A percentile compares a stretch with the other conserved stretches of the same genome.
Conservation (phyloP, 2,113 vertebrate species). For the Tachuris rubrigastra region DNA sequence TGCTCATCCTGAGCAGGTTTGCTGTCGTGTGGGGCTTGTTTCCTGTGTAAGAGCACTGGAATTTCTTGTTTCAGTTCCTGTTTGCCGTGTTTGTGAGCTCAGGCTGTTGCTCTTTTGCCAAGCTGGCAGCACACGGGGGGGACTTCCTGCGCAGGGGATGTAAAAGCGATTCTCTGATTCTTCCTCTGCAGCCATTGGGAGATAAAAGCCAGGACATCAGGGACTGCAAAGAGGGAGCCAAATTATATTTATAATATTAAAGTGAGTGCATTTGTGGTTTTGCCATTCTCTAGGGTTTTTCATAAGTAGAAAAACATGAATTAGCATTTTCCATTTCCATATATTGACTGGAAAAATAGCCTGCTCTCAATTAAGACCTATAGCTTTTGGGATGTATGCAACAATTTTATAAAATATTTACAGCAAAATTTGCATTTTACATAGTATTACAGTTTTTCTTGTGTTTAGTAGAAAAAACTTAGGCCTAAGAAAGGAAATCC, state of each 20-base stretch:
- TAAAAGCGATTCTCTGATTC: conserved; percentile 70
- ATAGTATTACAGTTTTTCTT: conserved; percentile 78
- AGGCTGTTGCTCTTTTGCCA: conserved; percentile 66
- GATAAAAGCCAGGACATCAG: conserved; percentile 80
- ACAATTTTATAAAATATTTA: conserved; percentile 89
- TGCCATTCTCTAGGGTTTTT: conserved; percentile 82
- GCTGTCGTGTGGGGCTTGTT: not conserved
- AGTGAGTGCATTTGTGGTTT: conserved; percentile 83
- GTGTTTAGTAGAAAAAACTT: conserved; percentile 71
- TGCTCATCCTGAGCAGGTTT: not conserved
- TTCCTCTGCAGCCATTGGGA: conserved; percentile 76
- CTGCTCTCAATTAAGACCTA: conserved; percentile 87
- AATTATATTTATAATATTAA: conserved; percentile 90
- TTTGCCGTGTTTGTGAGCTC: conserved; percentile 30
- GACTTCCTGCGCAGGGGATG: conserved; percentile 70
- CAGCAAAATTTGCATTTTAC: conserved; percentile 83
- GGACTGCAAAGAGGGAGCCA: conserved; percentile 80
- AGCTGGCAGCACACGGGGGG: conserved; percentile 66
- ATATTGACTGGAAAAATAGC: conserved; percentile 87
- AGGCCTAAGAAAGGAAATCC: conserved; percentile 66
- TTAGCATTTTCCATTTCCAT: conserved; percentile 90
- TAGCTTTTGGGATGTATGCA: conserved; percentile 84
- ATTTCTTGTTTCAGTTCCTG: conserved; percentile 58
- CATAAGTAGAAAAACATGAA: conserved; percentile 85
- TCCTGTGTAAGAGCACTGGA: conserved; percentile 51